phyloP scores from a whole-genome alignment of 2,888 invertebrate genomes.

The Drosophila mayaguana region DNA sequence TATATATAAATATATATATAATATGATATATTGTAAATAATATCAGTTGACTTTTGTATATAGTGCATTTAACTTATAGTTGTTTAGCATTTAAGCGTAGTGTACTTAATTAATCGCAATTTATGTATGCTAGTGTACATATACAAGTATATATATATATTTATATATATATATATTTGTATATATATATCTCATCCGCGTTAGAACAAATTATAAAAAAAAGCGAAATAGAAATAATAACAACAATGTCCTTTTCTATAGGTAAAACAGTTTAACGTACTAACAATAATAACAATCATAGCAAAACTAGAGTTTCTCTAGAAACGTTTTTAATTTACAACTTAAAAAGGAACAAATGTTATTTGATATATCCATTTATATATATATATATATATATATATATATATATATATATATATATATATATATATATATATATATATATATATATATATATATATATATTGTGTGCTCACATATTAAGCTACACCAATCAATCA shows the following conservation, averaged over 20 bases:
- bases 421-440: conserved; percentile 21
- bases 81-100: conserved; percentile 40
- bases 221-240: neutral
- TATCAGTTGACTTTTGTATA: conserved; percentile 55
- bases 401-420: conserved; percentile 14
- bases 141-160: conserved; percentile 6
- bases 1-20: neutral
- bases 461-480: conserved; percentile 6
- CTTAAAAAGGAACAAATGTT: conserved; percentile 51
- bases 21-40: conserved; percentile 47
- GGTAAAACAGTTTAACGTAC: neutral
- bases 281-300: conserved; percentile 7
- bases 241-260: conserved; percentile 4
- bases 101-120: conserved; percentile 42
- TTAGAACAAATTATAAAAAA: conserved; percentile 12
- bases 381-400: conserved; percentile 27
- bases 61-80: conserved; percentile 54
- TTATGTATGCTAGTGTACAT: conserved; percentile 29
- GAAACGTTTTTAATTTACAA: conserved; percentile 29
- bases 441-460: conserved; percentile 13
- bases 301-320: conserved; percentile 3
- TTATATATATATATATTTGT: conserved; percentile 10
- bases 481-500: neutral
- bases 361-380: conserved; percentile 18
- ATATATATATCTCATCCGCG: conserved; percentile 23